Conservation (phyloP, 2,797 vertebrate species). For the Jordanella pulchra region DNA sequence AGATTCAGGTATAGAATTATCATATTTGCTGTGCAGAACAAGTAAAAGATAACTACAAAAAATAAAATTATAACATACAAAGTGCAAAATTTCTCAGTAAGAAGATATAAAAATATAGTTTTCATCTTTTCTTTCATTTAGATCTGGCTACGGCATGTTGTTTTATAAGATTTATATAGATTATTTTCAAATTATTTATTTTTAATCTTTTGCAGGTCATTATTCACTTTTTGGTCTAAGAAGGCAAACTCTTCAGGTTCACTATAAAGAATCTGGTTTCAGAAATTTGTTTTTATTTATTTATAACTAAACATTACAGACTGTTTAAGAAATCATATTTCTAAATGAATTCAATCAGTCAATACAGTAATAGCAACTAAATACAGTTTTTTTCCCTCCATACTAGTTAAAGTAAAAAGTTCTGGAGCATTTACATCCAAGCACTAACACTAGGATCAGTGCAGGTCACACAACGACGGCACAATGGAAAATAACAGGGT, state of each 20-base stretch:
- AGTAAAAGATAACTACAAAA: too few relatives aligned
- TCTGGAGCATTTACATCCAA: background rate
- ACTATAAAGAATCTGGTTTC: background rate
- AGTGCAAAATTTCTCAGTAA: too few relatives aligned
- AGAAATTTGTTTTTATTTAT: background rate
- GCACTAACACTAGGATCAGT: constrained; percentile 2
- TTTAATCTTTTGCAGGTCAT: background rate
- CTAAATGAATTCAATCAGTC: background rate
- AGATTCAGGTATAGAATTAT: too few relatives aligned
- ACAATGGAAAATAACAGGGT: constrained; percentile 54
- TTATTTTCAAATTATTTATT: background rate
- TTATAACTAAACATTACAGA: background rate
- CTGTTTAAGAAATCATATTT: background rate
- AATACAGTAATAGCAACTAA: background rate
- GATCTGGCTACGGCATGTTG: background rate
- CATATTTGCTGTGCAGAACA: too few relatives aligned
- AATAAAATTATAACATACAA: too few relatives aligned
- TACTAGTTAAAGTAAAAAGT: background rate
- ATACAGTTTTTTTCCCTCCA: background rate
- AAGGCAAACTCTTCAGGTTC: background rate
- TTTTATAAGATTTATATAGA: background rate
- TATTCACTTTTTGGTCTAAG: background rate
- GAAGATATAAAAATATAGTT: too few relatives aligned
- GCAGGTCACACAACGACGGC: constrained; percentile 10
- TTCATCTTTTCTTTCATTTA: background rate